Evolutionary conservation across 2,113 vertebrate species (phyloP).

Genomic region (Lampris megalopsis): DNA sequence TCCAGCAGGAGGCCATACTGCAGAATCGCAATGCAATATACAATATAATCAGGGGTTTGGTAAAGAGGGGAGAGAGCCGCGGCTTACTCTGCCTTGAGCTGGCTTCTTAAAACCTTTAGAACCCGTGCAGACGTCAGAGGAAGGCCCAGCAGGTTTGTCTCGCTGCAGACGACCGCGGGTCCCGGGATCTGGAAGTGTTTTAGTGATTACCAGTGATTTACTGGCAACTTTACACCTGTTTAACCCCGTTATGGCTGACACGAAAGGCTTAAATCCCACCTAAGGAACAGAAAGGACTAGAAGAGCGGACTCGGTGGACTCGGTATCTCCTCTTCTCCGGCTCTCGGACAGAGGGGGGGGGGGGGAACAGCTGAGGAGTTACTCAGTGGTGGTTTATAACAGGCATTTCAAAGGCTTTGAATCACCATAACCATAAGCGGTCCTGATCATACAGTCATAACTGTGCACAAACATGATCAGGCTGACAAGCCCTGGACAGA

Average conservation of each 20-base stretch:
- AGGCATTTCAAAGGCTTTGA: too few relatives aligned
- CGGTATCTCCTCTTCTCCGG: too few relatives aligned
- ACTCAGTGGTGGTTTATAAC: too few relatives aligned
- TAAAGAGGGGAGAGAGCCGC: background rate
- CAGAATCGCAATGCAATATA: too few relatives aligned
- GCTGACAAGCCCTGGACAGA: too few relatives aligned
- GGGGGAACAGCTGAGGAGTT: too few relatives aligned
- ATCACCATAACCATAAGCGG: too few relatives aligned
- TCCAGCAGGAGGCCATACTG: background rate
- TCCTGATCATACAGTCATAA: too few relatives aligned
- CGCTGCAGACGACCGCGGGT: conserved; percentile 31
- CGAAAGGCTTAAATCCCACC: background rate
- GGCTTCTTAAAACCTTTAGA: background rate
- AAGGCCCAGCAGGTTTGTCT: conserved; percentile 5
- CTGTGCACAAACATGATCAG: too few relatives aligned
- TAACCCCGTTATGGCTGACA: conserved; percentile 8
- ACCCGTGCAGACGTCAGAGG: background rate
- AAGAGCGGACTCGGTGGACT: background rate
- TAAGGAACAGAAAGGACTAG: conserved; percentile 5
- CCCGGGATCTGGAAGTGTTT: conserved; percentile 32
- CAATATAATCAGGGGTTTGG: too few relatives aligned
- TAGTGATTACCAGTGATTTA: conserved; percentile 26
- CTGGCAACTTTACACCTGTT: background rate
- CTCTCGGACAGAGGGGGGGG: too few relatives aligned
- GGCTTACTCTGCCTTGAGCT: conserved; percentile 17